phyloP scores from a whole-genome alignment of 2,113 vertebrate genomes.

The Paratilapia polleni region DNA sequence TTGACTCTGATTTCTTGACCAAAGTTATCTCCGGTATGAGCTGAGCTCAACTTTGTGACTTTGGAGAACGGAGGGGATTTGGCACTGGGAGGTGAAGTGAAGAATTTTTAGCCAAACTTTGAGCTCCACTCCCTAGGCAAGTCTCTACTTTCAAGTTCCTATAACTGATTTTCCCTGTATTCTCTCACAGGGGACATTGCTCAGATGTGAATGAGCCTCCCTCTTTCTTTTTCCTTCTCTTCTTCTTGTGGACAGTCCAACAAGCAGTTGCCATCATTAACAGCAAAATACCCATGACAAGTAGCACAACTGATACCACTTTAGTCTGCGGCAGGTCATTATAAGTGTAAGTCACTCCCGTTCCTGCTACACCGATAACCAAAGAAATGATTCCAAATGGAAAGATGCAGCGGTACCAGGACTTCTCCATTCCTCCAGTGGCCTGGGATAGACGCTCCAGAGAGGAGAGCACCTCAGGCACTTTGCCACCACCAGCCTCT shows the following conservation, averaged over 20 bases:
- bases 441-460: constrained; percentile 88
- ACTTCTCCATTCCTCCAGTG: constrained; percentile 90
- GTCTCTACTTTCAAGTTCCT: constrained; percentile 41
- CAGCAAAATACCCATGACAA: constrained; percentile 83
- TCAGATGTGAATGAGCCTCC: constrained; percentile 80
- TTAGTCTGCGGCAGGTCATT: constrained; percentile 89
- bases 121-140: constrained; percentile 1
- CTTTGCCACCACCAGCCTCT: constrained; percentile 71
- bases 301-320: constrained; percentile 86
- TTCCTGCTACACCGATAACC: constrained; percentile 88
- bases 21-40: constrained; percentile 22
- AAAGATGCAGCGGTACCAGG: constrained; percentile 93
- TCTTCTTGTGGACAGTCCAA: constrained; percentile 86
- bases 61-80: constrained; percentile 44
- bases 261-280: constrained; percentile 85
- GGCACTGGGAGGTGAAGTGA: constrained; percentile 23
- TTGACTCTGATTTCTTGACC: constrained; percentile 20
- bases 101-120: constrained; percentile 9
- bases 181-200: constrained; percentile 85
- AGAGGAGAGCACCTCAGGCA: constrained; percentile 83
- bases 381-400: constrained; percentile 90
- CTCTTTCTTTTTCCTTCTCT: constrained; percentile 83
- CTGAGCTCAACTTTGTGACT: constrained; percentile 35
- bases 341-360: constrained; percentile 90
- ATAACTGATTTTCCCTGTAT: neutral